phyloP scores from a whole-genome alignment of 2,888 invertebrate species.

The Macrosiphum euphorbiae region DNA sequence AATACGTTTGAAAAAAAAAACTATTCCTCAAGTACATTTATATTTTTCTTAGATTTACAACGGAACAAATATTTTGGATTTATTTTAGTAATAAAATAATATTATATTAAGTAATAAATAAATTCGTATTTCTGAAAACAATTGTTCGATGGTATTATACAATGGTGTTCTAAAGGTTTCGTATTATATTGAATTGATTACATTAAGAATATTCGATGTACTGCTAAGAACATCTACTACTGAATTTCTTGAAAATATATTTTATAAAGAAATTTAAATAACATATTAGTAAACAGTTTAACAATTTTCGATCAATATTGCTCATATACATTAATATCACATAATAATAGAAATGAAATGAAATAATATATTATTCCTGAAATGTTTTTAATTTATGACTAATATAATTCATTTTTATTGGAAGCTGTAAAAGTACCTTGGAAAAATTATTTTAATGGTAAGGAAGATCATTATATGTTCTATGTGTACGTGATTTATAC shows the following conservation, averaged over 20 bases:
- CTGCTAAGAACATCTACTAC: background rate
- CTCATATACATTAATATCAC: background rate
- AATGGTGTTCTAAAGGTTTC: background rate
- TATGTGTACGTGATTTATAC: conserved; percentile 5
- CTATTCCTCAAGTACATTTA: background rate
- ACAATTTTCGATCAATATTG: background rate
- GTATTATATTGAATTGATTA: background rate
- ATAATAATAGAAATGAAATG: background rate
- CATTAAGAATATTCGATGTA: background rate
- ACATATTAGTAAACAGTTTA: background rate
- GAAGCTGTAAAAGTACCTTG: conserved; percentile 5
- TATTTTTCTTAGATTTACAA: background rate
- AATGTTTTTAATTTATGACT: background rate
- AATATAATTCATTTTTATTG: conserved; percentile 6
- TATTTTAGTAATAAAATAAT: background rate
- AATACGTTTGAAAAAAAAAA: background rate
- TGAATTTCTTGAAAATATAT: background rate
- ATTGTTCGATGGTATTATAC: background rate
- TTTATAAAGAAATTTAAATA: background rate
- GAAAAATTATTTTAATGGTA: background rate
- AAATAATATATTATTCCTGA: background rate
- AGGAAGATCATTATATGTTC: background rate
- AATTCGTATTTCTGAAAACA: background rate
- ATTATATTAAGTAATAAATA: background rate
- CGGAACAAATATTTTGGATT: background rate